A percentile compares a stretch with the other conserved stretches of the same genome.
Evolutionary conservation across 2,888 invertebrate genomes (phyloP).

Genomic region (Podabrus alpinus): DNA sequence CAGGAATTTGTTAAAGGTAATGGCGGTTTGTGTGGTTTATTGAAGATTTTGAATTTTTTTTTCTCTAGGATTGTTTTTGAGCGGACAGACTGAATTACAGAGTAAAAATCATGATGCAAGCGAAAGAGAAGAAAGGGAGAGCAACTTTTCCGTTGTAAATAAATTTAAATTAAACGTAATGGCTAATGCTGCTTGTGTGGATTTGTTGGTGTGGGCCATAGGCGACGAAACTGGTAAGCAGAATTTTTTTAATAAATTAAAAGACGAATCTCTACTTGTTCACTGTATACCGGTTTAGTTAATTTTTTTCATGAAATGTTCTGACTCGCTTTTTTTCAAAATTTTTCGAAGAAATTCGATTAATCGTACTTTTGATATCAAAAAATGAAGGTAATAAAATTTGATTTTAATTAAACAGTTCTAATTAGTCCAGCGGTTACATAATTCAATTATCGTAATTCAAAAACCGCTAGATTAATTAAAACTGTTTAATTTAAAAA

Average conservation of each 20-base stretch:
- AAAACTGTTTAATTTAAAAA: too few relatives aligned
- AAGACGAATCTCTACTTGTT: not conserved
- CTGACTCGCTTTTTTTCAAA: too few relatives aligned
- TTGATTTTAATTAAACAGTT: too few relatives aligned
- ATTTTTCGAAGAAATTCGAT: too few relatives aligned
- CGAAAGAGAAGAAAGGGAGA: conserved; percentile 80
- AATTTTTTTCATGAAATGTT: too few relatives aligned
- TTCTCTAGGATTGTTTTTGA: conserved; percentile 73
- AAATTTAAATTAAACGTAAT: conserved; percentile 94
- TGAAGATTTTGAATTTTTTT: not conserved
- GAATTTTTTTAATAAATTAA: not conserved
- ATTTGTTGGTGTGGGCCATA: conserved; percentile 96
- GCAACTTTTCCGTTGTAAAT: conserved; percentile 80
- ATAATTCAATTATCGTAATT: too few relatives aligned
- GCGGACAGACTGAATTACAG: conserved; percentile 91
- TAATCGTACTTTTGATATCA: too few relatives aligned
- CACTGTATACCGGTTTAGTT: too few relatives aligned
- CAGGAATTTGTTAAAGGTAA: conserved; percentile 60
- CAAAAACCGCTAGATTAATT: too few relatives aligned
- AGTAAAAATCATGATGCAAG: conserved; percentile 84
- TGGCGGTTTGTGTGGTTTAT: not conserved
- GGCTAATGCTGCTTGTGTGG: conserved; percentile 97
- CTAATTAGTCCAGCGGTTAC: too few relatives aligned
- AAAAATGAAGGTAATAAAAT: too few relatives aligned
- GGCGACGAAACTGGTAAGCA: conserved; percentile 90